Conservation (phyloP, 1,140 invertebrate genomes). For the Sarcophaga peregrina region DNA sequence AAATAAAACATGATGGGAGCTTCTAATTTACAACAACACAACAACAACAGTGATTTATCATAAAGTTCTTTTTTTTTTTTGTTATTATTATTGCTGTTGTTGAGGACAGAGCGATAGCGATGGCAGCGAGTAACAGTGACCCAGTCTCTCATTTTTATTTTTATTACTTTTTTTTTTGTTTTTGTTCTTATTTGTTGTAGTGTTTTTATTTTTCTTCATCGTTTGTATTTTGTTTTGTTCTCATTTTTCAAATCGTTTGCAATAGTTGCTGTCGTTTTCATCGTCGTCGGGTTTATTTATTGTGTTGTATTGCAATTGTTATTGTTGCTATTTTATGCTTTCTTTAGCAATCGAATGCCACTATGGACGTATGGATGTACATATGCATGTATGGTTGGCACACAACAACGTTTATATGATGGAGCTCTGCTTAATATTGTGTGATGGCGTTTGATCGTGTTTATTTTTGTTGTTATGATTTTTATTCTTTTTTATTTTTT, state of each 20-base stretch:
- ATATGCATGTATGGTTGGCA: neutral
- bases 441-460: neutral
- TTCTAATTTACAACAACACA: neutral
- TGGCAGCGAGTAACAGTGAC: constrained; percentile 40
- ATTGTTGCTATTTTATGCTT: neutral
- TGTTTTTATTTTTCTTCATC: constrained; percentile 6
- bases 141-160: constrained; percentile 38
- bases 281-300: neutral
- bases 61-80: neutral
- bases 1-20: neutral
- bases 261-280: constrained; percentile 18
- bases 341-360: constrained; percentile 20
- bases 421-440: no score
- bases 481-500: no score
- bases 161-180: constrained; percentile 25
- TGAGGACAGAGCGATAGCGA: constrained; percentile 14
- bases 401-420: no score
- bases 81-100: neutral
- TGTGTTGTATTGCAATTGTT: neutral
- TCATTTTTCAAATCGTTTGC: constrained; percentile 14
- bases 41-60: neutral
- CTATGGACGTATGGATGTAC: neutral
- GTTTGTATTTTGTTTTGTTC: constrained; percentile 36
- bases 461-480: no score
- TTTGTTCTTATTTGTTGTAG: neutral